These are phyloP conservation scores for Casuarius casuarius DNA, from an alignment of 2,113 vertebrate genomes.

Conservation along the genomic window DNA sequence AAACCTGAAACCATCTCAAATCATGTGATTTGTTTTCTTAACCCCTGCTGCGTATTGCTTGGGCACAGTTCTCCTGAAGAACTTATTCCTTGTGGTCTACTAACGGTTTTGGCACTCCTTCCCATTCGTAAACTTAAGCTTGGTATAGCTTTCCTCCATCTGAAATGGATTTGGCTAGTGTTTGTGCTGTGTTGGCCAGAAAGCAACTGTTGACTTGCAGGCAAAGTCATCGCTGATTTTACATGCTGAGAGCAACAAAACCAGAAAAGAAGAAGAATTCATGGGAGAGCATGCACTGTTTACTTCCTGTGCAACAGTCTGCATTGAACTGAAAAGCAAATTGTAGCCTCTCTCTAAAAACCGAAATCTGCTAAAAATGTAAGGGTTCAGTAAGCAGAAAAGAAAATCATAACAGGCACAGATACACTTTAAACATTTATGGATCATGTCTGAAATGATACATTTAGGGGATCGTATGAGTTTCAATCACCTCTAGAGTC, in stretches of 20 bases:
- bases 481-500: neutral
- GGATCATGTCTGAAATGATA: neutral
- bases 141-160: neutral
- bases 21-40: neutral
- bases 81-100: neutral
- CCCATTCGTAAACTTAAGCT: neutral
- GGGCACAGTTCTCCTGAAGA: neutral
- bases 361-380: neutral
- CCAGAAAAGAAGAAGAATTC: neutral
- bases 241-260: neutral
- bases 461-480: neutral
- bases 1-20: conserved; percentile 8
- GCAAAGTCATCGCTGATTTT: neutral
- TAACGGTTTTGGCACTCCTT: neutral
- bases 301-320: neutral
- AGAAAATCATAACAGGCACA: neutral
- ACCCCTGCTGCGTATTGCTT: neutral
- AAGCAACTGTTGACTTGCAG: neutral
- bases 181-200: neutral
- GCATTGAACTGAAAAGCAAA: neutral
- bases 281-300: neutral
- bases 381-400: neutral
- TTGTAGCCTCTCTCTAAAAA: neutral
- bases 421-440: neutral
- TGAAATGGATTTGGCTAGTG: neutral